Evolutionary conservation across 2,888 invertebrate genomes (phyloP).

Genomic region (Ramazzottius varieornatus): DNA sequence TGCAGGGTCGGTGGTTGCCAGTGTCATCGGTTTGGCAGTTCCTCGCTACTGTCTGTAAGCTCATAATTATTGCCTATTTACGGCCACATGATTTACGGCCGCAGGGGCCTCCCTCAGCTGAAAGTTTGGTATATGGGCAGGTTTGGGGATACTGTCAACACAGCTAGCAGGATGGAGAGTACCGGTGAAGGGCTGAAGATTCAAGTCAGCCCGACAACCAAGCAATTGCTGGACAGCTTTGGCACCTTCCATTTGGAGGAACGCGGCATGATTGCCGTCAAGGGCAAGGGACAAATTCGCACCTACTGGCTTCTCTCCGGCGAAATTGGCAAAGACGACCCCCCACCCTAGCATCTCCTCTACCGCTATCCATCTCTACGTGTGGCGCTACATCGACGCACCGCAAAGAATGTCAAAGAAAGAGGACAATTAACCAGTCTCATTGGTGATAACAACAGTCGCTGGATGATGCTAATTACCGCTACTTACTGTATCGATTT

Average conservation of each 20-base stretch:
- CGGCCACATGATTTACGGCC: too few relatives aligned
- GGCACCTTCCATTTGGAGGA: not conserved
- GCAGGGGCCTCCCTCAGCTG: not conserved
- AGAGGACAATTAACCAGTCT: too few relatives aligned
- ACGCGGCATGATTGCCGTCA: not conserved
- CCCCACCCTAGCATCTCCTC: too few relatives aligned
- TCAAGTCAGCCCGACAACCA: not conserved
- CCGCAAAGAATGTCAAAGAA: too few relatives aligned
- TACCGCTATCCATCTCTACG: too few relatives aligned
- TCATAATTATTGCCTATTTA: not conserved
- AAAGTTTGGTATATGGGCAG: not conserved
- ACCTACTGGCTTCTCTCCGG: not conserved
- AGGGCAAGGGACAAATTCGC: not conserved
- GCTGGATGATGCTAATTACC: too few relatives aligned
- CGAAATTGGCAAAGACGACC: too few relatives aligned
- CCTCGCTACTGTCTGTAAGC: not conserved
- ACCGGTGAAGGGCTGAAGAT: not conserved
- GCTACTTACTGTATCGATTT: too few relatives aligned
- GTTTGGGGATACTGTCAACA: not conserved
- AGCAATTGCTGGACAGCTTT: not conserved
- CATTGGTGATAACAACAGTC: too few relatives aligned
- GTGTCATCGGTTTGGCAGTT: not conserved
- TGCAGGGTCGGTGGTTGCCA: not conserved
- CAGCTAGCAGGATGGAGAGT: not conserved
- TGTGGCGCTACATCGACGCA: too few relatives aligned